phyloP scores from a whole-genome alignment of 2,888 invertebrate species.

The Deladenus siricidicola region DNA sequence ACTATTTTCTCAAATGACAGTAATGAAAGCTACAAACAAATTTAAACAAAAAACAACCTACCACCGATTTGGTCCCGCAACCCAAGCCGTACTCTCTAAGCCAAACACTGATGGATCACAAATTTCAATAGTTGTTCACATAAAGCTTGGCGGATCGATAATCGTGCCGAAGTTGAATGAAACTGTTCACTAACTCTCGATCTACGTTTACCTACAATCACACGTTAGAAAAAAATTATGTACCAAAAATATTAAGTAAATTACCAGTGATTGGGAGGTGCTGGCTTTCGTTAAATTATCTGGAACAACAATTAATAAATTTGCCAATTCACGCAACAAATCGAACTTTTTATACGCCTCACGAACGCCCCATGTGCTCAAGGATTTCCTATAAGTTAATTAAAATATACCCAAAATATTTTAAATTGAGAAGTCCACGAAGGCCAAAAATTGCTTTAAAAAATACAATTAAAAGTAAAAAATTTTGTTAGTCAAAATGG shows the following conservation, averaged over 20 bases:
- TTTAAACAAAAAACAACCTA: too few relatives aligned
- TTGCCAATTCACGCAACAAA: constrained; percentile 87
- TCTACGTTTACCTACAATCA: constrained; percentile 65
- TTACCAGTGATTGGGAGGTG: constrained; percentile 61
- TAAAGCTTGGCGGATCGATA: constrained; percentile 23
- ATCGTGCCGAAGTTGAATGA: constrained; percentile 86
- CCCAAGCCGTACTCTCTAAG: neutral
- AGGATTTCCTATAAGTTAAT: constrained; percentile 24
- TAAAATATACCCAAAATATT: neutral
- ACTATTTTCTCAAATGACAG: too few relatives aligned
- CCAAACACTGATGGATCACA: neutral
- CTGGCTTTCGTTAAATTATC: constrained; percentile 92
- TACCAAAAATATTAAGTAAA: too few relatives aligned
- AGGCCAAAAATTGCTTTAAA: neutral
- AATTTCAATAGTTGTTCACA: constrained; percentile 11
- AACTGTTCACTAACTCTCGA: constrained; percentile 76
- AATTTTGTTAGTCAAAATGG: too few relatives aligned
- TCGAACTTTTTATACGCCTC: constrained; percentile 72
- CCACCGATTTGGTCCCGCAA: too few relatives aligned
- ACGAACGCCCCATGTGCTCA: constrained; percentile 28
- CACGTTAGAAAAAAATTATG: neutral
- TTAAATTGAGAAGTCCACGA: neutral
- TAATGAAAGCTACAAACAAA: too few relatives aligned
- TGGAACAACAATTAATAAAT: constrained; percentile 84
- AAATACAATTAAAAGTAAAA: neutral